phyloP scores from a whole-genome alignment of 2,888 invertebrate species.

The Trachelus tabidus region DNA sequence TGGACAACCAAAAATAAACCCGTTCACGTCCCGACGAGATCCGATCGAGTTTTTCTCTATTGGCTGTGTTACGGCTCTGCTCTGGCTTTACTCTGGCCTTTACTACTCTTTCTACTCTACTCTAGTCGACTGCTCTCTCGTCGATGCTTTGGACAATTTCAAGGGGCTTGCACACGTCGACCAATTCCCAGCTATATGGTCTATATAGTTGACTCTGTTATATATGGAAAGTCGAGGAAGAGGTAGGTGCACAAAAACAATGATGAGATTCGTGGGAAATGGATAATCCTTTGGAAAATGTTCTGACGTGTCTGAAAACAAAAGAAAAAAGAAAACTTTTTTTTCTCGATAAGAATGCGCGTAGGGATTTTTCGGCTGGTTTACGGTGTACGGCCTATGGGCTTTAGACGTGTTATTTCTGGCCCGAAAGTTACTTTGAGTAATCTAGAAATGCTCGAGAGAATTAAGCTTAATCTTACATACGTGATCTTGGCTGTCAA shows the following conservation, averaged over 20 bases:
- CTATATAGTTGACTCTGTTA: background rate
- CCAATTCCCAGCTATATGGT: background rate
- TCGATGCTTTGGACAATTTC: background rate
- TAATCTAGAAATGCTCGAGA: background rate
- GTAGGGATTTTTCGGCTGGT: background rate
- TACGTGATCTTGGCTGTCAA: slow-evolving; percentile 19
- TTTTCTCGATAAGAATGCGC: background rate
- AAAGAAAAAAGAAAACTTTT: background rate
- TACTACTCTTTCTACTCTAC: background rate
- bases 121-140: background rate
- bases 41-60: background rate
- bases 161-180: background rate
- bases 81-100: background rate
- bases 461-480: background rate
- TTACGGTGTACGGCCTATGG: background rate
- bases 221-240: background rate
- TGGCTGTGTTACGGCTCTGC: background rate
- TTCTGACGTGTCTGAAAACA: background rate
- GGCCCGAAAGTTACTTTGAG: background rate
- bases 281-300: background rate
- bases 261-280: background rate
- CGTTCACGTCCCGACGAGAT: background rate
- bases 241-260: background rate
- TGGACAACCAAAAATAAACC: background rate
- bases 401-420: background rate